Conservation (phyloP, 92 coral and sea anemone genomes). For the Porites rus region DNA sequence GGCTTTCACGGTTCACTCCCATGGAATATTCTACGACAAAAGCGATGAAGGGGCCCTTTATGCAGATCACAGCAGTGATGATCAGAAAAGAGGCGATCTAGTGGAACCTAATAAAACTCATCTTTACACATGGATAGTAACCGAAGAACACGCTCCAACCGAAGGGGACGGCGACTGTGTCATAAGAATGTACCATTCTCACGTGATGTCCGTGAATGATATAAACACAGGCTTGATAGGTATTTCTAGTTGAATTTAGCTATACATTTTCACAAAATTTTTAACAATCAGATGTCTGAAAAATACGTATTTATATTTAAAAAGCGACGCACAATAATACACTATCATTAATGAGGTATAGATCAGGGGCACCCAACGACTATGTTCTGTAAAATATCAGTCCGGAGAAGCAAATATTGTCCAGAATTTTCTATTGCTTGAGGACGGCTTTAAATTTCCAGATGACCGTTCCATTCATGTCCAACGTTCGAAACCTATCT, state of each 20-base stretch:
- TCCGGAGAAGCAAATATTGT: no score
- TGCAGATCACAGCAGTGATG: constrained; percentile 58
- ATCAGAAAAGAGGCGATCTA: constrained; percentile 64
- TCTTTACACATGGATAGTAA: constrained; percentile 66
- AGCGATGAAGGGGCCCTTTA: constrained; percentile 72
- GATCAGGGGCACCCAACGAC: no score
- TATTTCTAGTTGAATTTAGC: not conserved
- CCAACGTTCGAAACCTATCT: no score
- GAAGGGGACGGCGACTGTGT: constrained; percentile 74
- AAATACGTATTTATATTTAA: no score
- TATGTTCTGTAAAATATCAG: no score
- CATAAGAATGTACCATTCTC: constrained; percentile 86
- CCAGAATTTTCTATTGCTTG: no score
- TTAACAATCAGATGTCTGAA: no score
- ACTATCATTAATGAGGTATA: no score
- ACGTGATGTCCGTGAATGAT: constrained; percentile 67
- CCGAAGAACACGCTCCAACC: constrained; percentile 75
- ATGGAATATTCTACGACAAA: constrained; percentile 74
- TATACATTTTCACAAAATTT: no score
- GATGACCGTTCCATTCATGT: no score
- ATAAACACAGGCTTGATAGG: constrained; percentile 82
- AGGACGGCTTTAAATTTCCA: no score
- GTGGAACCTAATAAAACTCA: constrained; percentile 57
- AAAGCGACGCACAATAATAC: no score
- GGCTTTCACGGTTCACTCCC: constrained; percentile 67